Evolutionary conservation across 2,888 invertebrate species (phyloP).

Genomic region (Seira ritae): DNA sequence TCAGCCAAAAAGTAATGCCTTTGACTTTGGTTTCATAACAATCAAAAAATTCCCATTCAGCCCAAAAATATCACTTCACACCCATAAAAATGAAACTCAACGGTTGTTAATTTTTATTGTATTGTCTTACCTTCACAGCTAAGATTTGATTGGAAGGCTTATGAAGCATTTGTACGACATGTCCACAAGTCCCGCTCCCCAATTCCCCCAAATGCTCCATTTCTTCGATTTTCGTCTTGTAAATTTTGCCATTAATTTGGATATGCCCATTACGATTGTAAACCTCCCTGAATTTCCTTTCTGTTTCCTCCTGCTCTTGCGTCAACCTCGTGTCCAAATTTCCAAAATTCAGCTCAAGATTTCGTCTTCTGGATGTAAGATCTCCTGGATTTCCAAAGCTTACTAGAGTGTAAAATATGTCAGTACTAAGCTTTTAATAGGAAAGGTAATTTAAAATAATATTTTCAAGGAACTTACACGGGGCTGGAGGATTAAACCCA

Average conservation of each 20-base stretch:
- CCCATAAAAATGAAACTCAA: not conserved
- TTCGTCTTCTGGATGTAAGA: conserved; percentile 41
- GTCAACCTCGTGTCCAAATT: conserved; percentile 48
- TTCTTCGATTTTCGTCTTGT: conserved; percentile 88
- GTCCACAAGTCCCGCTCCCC: conserved; percentile 97
- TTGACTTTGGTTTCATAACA: no score
- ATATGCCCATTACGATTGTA: conserved; percentile 95
- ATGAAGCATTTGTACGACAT: conserved; percentile 97
- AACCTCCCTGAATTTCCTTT: conserved; percentile 91
- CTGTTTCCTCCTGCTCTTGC: conserved; percentile 80
- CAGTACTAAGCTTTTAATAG: not conserved
- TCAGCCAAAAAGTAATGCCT: no score
- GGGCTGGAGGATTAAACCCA: conserved; percentile 25
- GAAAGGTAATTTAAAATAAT: no score
- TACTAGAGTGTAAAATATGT: conserved; percentile 29
- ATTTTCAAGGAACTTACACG: no score
- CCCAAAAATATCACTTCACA: no score
- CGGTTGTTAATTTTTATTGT: not conserved
- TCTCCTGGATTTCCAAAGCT: conserved; percentile 43
- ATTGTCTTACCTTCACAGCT: conserved; percentile 91
- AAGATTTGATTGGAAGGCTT: conserved; percentile 89
- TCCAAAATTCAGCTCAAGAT: conserved; percentile 62
- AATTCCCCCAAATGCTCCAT: conserved; percentile 91
- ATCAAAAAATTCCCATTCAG: no score
- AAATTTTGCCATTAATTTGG: conserved; percentile 86